Conservation (phyloP, 2,797 vertebrate species). For the Sebastes hopkinsi region DNA sequence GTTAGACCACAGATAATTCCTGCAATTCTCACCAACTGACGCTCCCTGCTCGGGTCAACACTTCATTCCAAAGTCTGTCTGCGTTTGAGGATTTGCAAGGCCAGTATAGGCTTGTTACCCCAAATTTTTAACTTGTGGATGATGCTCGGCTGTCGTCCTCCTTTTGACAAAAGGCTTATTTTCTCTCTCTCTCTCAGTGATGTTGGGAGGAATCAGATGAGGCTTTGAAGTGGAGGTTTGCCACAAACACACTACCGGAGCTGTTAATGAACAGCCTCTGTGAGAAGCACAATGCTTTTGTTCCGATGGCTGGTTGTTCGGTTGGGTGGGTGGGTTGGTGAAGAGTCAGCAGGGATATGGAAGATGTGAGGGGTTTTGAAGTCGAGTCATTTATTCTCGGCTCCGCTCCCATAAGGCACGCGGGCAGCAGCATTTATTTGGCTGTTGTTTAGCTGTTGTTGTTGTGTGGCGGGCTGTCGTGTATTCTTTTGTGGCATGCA, state of each 20-base stretch:
- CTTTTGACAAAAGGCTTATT: slow-evolving; percentile 43
- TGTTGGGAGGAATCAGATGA: slow-evolving; percentile 56
- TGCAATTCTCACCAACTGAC: not conserved
- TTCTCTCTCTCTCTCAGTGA: slow-evolving; percentile 23
- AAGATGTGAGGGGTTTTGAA: slow-evolving; percentile 77
- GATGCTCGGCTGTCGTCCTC: slow-evolving; percentile 33
- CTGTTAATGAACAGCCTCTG: slow-evolving; percentile 72
- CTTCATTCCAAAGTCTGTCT: slow-evolving; percentile 36
- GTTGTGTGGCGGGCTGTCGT: slow-evolving; percentile 34
- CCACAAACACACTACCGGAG: slow-evolving; percentile 55
- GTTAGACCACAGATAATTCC: not conserved
- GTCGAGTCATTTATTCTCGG: slow-evolving; percentile 76
- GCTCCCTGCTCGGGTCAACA: slow-evolving; percentile 11
- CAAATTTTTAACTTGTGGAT: slow-evolving; percentile 31
- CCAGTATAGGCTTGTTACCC: slow-evolving; percentile 34
- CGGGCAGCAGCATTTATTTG: slow-evolving; percentile 55
- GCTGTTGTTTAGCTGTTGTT: slow-evolving; percentile 54
- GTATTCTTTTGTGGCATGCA: slow-evolving; percentile 24
- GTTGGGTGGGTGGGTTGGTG: slow-evolving; percentile 51
- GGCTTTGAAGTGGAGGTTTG: slow-evolving; percentile 62
- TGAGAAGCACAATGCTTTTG: slow-evolving; percentile 45
- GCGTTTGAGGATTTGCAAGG: slow-evolving; percentile 29
- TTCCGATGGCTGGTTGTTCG: slow-evolving; percentile 55
- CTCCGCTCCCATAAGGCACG: slow-evolving; percentile 59
- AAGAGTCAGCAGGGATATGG: slow-evolving; percentile 62